phyloP scores from a whole-genome alignment of 2,797 vertebrate species.

The Echeneis naucrates region DNA sequence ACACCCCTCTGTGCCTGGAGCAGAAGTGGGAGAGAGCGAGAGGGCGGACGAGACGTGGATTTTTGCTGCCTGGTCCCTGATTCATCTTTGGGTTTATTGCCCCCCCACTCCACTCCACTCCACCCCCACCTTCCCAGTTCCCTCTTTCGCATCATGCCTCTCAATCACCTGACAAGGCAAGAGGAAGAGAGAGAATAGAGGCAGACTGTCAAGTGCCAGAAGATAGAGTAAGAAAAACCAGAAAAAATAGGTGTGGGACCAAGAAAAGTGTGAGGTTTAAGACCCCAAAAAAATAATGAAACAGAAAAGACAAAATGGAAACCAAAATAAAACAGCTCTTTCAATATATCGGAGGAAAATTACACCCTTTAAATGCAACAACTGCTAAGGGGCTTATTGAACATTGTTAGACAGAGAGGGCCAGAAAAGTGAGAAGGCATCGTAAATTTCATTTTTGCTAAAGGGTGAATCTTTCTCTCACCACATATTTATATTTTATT shows the following conservation, averaged over 20 bases:
- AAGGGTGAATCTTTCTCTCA: background rate
- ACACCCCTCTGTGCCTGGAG: conserved; percentile 42
- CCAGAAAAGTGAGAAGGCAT: background rate
- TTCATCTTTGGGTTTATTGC: conserved; percentile 61
- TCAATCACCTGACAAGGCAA: conserved; percentile 60
- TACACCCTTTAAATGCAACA: background rate
- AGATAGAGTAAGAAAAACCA: background rate
- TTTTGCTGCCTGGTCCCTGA: conserved; percentile 34
- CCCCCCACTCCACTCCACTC: background rate
- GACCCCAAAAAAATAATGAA: background rate
- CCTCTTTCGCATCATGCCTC: conserved; percentile 28
- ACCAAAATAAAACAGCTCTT: background rate
- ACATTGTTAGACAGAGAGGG: background rate
- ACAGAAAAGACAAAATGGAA: no score
- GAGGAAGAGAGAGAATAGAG: conserved; percentile 8
- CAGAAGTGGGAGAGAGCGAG: conserved; percentile 22
- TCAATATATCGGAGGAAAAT: background rate
- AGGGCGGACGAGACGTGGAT: conserved; percentile 10
- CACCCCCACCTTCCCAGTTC: conserved; percentile 15
- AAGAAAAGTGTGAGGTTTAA: background rate
- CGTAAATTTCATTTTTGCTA: conserved; percentile 1
- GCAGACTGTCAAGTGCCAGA: conserved; percentile 11
- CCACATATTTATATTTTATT: conserved; percentile 1
- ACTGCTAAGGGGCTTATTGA: background rate
- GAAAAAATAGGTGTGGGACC: background rate